Evolutionary conservation across 1,140 invertebrate genomes (phyloP).

Genomic region (Metaphire vulgaris): DNA sequence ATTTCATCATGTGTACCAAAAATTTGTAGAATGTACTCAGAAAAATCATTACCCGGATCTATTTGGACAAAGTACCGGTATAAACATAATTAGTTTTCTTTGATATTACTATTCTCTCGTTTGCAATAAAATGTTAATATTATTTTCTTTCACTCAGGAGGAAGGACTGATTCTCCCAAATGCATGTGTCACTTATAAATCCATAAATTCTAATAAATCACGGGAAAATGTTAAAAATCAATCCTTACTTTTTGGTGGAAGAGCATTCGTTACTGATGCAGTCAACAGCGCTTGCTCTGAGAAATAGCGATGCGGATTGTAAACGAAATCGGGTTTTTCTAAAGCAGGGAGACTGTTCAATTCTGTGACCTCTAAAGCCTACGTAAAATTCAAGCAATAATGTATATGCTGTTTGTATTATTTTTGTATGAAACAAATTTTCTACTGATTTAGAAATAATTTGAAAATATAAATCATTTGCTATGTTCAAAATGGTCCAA

Average conservation of each 20-base stretch:
- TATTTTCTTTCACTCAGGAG: neutral
- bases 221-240: neutral
- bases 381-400: neutral
- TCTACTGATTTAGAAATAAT: neutral
- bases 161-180: no score
- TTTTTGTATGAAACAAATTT: constrained; percentile 6
- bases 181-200: no score
- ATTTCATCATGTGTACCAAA: no score
- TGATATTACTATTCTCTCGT: neutral
- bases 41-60: no score
- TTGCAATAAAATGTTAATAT: no score
- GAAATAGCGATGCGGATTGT: constrained; percentile 42
- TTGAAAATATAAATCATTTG: neutral
- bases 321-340: constrained; percentile 41
- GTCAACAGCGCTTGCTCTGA: constrained; percentile 21
- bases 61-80: no score
- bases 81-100: no score
- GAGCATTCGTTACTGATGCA: neutral
- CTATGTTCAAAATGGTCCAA: neutral
- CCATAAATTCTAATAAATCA: no score
- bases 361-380: constrained; percentile 42
- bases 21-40: no score
- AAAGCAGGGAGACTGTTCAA: constrained; percentile 34
- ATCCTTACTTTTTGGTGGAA: neutral
- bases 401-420: neutral